A percentile compares a stretch with the other conserved stretches of the same genome.
Evolutionary conservation across 2,113 vertebrate genomes (phyloP).

Genomic region (Bos indicus): DNA sequence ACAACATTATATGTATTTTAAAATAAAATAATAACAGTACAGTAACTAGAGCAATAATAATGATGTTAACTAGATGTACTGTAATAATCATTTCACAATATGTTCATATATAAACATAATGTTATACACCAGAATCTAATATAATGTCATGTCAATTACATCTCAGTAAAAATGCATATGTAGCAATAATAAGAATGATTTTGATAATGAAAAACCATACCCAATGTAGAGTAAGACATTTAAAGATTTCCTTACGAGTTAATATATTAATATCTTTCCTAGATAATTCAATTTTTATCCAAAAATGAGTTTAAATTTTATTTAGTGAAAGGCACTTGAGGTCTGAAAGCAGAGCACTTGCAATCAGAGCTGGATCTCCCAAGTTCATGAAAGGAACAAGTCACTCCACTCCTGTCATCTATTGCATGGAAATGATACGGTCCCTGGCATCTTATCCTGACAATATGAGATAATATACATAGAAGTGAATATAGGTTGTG

Average conservation of each 20-base stretch:
- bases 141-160: background rate
- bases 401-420: accelerated
- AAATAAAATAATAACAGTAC: background rate
- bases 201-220: background rate
- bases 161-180: background rate
- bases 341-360: background rate
- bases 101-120: background rate
- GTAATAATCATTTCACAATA: background rate
- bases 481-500: background rate
- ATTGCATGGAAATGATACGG: background rate
- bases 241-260: background rate
- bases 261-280: background rate
- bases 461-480: background rate
- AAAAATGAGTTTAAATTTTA: background rate
- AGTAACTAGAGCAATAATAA: background rate
- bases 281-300: background rate
- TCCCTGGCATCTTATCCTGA: accelerated
- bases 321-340: background rate
- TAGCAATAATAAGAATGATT: background rate
- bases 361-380: background rate
- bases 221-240: background rate
- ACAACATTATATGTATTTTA: background rate
- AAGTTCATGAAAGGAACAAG: background rate
- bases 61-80: background rate
- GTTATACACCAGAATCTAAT: background rate